phyloP scores from a whole-genome alignment of 1,140 invertebrate genomes.

The Notospermus geniculatus region DNA sequence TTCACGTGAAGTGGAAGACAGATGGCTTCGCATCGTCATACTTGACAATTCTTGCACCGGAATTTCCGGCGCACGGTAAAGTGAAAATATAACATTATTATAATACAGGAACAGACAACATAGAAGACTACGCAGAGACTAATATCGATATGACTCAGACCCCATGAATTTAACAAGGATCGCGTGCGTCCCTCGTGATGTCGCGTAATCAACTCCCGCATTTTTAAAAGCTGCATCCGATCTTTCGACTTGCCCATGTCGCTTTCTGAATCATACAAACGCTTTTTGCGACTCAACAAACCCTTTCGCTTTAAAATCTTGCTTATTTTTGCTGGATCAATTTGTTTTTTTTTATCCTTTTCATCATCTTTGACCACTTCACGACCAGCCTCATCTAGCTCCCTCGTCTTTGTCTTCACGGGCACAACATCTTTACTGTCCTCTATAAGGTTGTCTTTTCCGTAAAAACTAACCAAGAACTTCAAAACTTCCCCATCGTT shows the following conservation, averaged over 20 bases:
- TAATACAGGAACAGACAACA: conserved; percentile 65
- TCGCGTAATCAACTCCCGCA: too few relatives aligned
- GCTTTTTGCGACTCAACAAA: conserved; percentile 60
- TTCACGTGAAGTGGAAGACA: too few relatives aligned
- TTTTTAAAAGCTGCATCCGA: too few relatives aligned
- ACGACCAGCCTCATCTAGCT: conserved; percentile 94
- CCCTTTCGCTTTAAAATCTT: conserved; percentile 58
- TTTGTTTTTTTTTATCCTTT: conserved; percentile 55
- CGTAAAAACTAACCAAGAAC: too few relatives aligned
- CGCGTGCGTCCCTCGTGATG: too few relatives aligned
- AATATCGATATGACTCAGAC: conserved; percentile 63
- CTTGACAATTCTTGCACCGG: too few relatives aligned
- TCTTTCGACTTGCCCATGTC: too few relatives aligned
- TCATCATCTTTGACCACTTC: conserved; percentile 85
- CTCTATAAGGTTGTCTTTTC: conserved; percentile 25
- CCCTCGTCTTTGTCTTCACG: conserved; percentile 83
- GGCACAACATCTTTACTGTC: conserved; percentile 81
- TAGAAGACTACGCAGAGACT: conserved; percentile 75
- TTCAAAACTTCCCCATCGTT: too few relatives aligned
- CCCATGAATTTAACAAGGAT: conserved; percentile 11
- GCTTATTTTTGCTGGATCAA: not conserved
- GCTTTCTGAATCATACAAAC: too few relatives aligned
- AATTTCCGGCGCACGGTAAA: conserved; percentile 23
- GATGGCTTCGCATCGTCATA: too few relatives aligned
- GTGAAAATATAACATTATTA: conserved; percentile 72